phyloP scores from a whole-genome alignment of 2,797 vertebrate species.

The Brachyrhaphis roseni region DNA sequence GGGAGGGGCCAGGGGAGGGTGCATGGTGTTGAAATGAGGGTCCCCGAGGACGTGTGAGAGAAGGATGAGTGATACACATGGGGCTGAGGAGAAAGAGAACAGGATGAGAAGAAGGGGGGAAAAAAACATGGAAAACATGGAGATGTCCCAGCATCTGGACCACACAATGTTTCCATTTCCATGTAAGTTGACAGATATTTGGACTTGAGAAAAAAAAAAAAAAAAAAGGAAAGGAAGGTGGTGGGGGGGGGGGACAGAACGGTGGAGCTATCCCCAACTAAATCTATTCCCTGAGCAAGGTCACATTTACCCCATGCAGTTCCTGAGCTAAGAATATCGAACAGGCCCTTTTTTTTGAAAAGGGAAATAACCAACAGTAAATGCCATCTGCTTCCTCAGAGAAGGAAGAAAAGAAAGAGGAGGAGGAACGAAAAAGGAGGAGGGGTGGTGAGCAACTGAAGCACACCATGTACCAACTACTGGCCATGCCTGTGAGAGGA shows the following conservation, averaged over 20 bases:
- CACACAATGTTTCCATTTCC: background rate
- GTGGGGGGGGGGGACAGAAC: background rate
- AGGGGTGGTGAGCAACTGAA: slow-evolving; percentile 59
- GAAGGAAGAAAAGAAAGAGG: slow-evolving; percentile 68
- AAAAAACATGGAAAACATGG: slow-evolving; percentile 47
- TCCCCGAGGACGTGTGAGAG: slow-evolving; percentile 69
- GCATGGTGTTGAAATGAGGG: slow-evolving; percentile 62
- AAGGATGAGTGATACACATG: slow-evolving; percentile 42
- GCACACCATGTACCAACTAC: slow-evolving; percentile 74
- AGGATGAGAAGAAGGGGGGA: slow-evolving; percentile 53
- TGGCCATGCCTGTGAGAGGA: slow-evolving; percentile 66
- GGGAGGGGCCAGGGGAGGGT: slow-evolving; percentile 72
- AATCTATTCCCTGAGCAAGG: slow-evolving; percentile 61
- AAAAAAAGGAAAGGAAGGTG: background rate
- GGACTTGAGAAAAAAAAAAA: slow-evolving; percentile 6
- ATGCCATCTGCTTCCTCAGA: slow-evolving; percentile 77
- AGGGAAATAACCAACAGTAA: slow-evolving; percentile 73
- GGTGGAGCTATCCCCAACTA: slow-evolving; percentile 38
- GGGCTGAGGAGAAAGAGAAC: slow-evolving; percentile 39
- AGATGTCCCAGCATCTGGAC: slow-evolving; percentile 29
- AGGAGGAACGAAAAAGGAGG: slow-evolving; percentile 48
- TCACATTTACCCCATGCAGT: slow-evolving; percentile 63
- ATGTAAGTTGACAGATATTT: slow-evolving; percentile 27
- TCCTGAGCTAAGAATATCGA: slow-evolving; percentile 70
- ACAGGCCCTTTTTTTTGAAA: slow-evolving; percentile 63